Base-by-base conservation (phyloP, 2,797 vertebrate genomes). In the Benthosema pterotum region DNA sequence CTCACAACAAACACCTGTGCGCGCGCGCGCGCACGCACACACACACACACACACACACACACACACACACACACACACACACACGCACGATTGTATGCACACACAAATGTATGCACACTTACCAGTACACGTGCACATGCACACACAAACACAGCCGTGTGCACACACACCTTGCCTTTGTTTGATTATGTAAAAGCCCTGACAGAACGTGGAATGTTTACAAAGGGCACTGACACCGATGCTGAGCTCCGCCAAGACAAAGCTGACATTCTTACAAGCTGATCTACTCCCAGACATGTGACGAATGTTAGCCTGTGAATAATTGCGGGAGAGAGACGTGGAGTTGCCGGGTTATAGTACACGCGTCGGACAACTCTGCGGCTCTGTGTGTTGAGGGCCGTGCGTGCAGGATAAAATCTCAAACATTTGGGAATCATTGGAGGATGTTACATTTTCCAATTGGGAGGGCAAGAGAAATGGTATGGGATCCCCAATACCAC, bases 171-270 rank as follows among this genome's bases (percentile, higher is more conserved):
- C 42, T 43, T 50, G 15, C n/a, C 28, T 0, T 8, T 69, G 67
- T 81, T 83, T 77, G 74, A 69, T 18, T 11, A 63, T 57, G 71
- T 73, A 59, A 79, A 84, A 81, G 74, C 63, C 61, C 63, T 70
- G 0, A 2, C 48, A 52, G 69, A 75, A 82, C 38, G 54, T 17
- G 6, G 15, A 3, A 4, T 71, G 69, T 88, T 80, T 77, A 60
- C 66, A 18, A 15, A 11, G 42, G 17, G 55, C 62, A 60, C 61
- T 69, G 52, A 6, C 51, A 48, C 47, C 52, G 56, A 49, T 71
- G 62, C 54, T 14, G 14, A 28, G n/a, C 52, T 1, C 4, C 72
- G 60, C 50, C 22, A n/a, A 17, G 74, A 43, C 52, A 65, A 67
- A 68, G 14, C 11, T 19, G 0, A 16, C 55, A 25, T 60, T 68